Evolutionary conservation across 2,888 invertebrate species (phyloP), one percentile per base, ranked within the genome.

Genomic region (Zaprionus bogoriensis): DNA sequence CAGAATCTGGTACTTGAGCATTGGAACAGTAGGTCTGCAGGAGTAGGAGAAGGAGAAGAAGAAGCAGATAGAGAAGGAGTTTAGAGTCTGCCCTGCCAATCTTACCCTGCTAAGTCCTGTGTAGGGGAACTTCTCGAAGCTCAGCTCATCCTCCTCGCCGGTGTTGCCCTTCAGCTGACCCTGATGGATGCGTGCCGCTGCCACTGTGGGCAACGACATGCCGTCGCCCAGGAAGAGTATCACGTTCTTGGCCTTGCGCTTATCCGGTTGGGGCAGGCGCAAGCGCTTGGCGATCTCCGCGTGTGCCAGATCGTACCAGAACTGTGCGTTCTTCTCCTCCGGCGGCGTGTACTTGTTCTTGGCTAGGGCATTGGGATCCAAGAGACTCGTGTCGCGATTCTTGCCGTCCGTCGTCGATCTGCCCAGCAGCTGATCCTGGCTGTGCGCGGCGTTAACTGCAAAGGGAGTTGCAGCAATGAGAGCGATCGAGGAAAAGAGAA

Each of bases 171-270:
- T 88, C 5, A 92, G 92, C 87, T 95, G 95, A 0, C 94, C 95
- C 59, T 93, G 92, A 74, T 93, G 92, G 17, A 93, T 92, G 72
- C 95, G 91, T 5, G 94, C 93, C 1, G 94, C 94, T 5, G 94
- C 92, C 59, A 94, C 89, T 2, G 95, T 95, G 4, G 94, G 91
- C 57, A 95, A 88, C 9, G 95, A 94, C 95, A 95, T 94, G 47
- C 95, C 95, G 87, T 95, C 95, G 2, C 89, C 89, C 9, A 89
- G 48, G 51, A 89, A 89, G 42, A 89, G 66, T 4, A 89, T 89
- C 2, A 89, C 9, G 54, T 89, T 88, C 68, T 88, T 89, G 4
- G 88, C 89, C 51, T 53, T 68, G 9, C 84, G 62, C 0, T 27
- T 70, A 14, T 86, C 87, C 4, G 22, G 0, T 12, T 87, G 77